These are phyloP conservation scores for Saccostrea cuccullata DNA, from an alignment of 1,140 invertebrate species.

Conservation along the genomic window DNA sequence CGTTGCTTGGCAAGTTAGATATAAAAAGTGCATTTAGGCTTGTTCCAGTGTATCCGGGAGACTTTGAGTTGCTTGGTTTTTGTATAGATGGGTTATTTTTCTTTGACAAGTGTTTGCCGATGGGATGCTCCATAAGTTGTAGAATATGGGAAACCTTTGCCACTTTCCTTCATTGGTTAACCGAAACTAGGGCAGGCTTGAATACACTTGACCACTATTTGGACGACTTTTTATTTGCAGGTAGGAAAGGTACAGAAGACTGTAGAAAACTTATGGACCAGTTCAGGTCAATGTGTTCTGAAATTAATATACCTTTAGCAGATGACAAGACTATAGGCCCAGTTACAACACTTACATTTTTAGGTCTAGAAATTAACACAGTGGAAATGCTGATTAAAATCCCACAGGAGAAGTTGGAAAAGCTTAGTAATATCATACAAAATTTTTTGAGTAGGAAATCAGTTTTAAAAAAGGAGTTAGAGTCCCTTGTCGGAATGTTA, in stretches of 20 bases:
- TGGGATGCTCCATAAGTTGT: no score
- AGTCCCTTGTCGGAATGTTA: constrained; percentile 33
- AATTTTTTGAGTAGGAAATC: not conserved
- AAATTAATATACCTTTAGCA: constrained; percentile 14
- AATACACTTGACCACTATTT: constrained; percentile 41
- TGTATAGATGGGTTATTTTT: no score
- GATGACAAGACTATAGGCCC: no score
- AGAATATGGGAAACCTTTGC: no score
- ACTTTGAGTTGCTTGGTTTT: no score
- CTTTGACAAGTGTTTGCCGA: no score
- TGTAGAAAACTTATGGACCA: not conserved
- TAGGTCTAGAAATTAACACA: constrained; percentile 41
- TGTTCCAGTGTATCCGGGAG: no score
- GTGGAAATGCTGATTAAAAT: constrained; percentile 21
- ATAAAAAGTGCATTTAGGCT: no score
- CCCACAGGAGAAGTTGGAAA: no score
- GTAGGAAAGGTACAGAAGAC: not conserved
- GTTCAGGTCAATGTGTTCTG: not conserved
- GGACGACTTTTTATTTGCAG: constrained; percentile 18
- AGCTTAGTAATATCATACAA: no score
- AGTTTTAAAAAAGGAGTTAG: not conserved
- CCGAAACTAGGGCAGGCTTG: not conserved
- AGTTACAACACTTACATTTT: not conserved
- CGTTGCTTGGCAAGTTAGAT: no score
- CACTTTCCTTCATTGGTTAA: no score